Evolutionary conservation across 2,113 vertebrate species (phyloP).

Genomic region (Ochotona princeps): DNA sequence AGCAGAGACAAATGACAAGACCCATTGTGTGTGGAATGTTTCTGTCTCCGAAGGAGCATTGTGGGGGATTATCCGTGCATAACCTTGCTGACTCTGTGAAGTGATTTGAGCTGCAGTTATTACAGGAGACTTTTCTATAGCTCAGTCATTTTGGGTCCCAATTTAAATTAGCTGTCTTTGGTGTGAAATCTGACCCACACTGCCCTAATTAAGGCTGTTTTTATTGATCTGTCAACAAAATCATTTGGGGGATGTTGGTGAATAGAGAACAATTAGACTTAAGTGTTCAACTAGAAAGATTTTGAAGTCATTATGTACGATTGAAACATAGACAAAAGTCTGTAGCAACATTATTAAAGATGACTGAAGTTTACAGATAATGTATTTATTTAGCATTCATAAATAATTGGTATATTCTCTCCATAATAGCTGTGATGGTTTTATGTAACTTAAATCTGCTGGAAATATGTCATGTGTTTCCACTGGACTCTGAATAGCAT

Average conservation of each 20-base stretch:
- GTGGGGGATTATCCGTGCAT: not conserved
- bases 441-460: slow-evolving; percentile 48
- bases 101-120: not conserved
- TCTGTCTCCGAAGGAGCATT: not conserved
- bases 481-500: not conserved
- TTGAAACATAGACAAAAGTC: not conserved
- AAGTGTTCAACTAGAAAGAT: slow-evolving; percentile 27
- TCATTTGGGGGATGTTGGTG: slow-evolving; percentile 38
- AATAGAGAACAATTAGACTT: slow-evolving; percentile 44
- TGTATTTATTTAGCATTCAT: slow-evolving; percentile 11
- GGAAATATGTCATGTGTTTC: not conserved
- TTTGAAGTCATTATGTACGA: slow-evolving; percentile 53
- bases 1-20: not conserved
- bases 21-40: not conserved
- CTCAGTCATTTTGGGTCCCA: slow-evolving; percentile 5
- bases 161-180: slow-evolving; percentile 54
- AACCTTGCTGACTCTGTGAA: not conserved
- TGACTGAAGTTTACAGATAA: slow-evolving; percentile 45
- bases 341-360: slow-evolving; percentile 43
- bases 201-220: slow-evolving; percentile 53
- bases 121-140: not conserved
- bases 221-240: slow-evolving; percentile 62
- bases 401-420: slow-evolving; percentile 6
- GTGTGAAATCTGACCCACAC: slow-evolving; percentile 44
- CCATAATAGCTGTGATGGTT: not conserved